These are phyloP conservation scores for Pteronura brasiliensis DNA, from an alignment of 2,113 vertebrate species.

Conservation along the genomic window DNA sequence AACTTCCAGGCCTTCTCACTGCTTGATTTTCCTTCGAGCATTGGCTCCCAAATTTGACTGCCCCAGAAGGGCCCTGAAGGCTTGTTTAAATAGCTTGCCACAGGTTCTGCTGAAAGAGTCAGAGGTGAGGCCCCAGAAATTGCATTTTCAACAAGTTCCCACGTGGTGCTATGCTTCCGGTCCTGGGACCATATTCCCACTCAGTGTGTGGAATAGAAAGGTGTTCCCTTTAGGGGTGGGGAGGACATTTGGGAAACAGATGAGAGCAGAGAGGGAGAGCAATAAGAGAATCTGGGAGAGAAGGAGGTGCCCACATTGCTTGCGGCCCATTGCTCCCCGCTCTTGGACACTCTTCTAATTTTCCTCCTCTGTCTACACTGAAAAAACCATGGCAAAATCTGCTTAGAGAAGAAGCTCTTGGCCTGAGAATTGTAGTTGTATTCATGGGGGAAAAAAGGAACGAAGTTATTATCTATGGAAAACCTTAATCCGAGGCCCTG, in stretches of 20 bases:
- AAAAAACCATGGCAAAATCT: neutral
- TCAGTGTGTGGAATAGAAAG: neutral
- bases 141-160: neutral
- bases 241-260: neutral
- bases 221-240: neutral
- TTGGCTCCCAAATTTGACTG: neutral
- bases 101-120: neutral
- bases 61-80: neutral
- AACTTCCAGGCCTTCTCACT: neutral
- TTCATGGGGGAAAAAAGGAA: neutral
- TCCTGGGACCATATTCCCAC: neutral
- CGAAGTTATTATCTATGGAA: neutral
- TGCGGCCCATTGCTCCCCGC: rapidly evolving
- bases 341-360: no score
- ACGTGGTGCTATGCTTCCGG: neutral
- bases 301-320: neutral
- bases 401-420: neutral
- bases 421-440: neutral
- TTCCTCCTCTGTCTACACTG: neutral
- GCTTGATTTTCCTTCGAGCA: neutral
- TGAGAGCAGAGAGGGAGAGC: neutral
- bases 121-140: neutral
- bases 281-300: neutral
- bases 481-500: neutral
- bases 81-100: neutral